phyloP scores from a whole-genome alignment of 2,797 vertebrate species.

The Spea hammondii region DNA sequence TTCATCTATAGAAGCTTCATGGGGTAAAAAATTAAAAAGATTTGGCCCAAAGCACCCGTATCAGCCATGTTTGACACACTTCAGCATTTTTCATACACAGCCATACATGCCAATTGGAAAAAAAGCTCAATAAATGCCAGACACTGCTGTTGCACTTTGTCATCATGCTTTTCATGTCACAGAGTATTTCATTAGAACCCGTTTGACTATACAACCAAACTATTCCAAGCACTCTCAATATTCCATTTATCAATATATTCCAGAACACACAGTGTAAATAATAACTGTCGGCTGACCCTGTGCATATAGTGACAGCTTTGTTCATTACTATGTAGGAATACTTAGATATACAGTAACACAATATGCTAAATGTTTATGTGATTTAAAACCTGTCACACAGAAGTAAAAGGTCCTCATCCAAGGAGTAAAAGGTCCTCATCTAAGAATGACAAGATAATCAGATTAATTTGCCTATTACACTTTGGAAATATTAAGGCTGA shows the following conservation, averaged over 20 bases:
- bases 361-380: neutral
- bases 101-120: neutral
- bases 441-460: conserved; percentile 38
- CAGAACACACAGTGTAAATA: neutral
- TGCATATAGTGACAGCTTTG: neutral
- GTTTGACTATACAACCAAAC: neutral
- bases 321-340: neutral
- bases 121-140: too few species aligned
- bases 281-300: neutral
- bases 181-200: neutral
- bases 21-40: too few species aligned
- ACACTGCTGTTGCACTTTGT: neutral
- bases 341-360: neutral
- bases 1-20: too few species aligned
- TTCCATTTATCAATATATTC: neutral
- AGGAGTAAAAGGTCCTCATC: neutral
- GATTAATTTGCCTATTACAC: conserved; percentile 32
- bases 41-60: too few species aligned
- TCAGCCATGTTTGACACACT: too few species aligned
- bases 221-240: neutral
- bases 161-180: neutral
- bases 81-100: neutral
- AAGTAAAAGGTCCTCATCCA: conserved; percentile 6
- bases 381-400: neutral
- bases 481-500: conserved; percentile 35